phyloP scores from a whole-genome alignment of 2,888 invertebrate genomes.

The Dromius quadrimaculatus region DNA sequence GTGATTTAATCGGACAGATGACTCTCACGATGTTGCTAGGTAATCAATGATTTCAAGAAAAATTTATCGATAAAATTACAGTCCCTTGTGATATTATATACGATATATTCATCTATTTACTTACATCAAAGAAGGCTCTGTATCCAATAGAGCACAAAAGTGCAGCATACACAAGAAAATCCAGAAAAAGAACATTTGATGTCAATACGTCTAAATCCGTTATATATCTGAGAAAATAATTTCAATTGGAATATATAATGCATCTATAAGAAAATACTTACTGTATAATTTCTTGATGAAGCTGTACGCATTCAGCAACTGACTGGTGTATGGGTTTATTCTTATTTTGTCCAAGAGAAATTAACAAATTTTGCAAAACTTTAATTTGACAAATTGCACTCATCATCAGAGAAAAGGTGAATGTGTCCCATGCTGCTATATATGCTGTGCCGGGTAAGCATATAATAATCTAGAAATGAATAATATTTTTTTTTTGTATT shows the following conservation, averaged over 20 bases:
- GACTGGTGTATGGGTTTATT: slow-evolving; percentile 5
- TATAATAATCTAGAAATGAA: slow-evolving; percentile 2
- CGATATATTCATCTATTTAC: too few relatives aligned
- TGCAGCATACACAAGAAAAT: slow-evolving; percentile 28
- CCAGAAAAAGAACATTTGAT: slow-evolving; percentile 23
- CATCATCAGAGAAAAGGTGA: slow-evolving; percentile 14
- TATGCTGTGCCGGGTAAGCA: slow-evolving; percentile 9
- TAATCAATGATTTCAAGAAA: too few relatives aligned
- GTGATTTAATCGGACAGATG: too few relatives aligned
- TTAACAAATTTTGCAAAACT: slow-evolving; percentile 34
- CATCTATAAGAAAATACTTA: background rate
- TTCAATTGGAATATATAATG: background rate
- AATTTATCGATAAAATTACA: too few relatives aligned
- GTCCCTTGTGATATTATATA: too few relatives aligned
- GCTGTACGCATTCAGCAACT: background rate
- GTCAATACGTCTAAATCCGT: slow-evolving; percentile 8
- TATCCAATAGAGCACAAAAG: slow-evolving; percentile 22
- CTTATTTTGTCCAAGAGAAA: background rate
- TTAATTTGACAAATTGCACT: slow-evolving; percentile 17
- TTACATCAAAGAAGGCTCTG: slow-evolving; percentile 30
- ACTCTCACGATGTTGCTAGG: too few relatives aligned
- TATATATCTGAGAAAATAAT: slow-evolving; percentile 18
- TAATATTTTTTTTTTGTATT: too few relatives aligned
- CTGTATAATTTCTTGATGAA: slow-evolving; percentile 29
- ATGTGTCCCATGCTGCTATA: slow-evolving; percentile 23